Conservation (phyloP, 1,140 invertebrate genomes). For the Parasteatoda tepidariorum region DNA sequence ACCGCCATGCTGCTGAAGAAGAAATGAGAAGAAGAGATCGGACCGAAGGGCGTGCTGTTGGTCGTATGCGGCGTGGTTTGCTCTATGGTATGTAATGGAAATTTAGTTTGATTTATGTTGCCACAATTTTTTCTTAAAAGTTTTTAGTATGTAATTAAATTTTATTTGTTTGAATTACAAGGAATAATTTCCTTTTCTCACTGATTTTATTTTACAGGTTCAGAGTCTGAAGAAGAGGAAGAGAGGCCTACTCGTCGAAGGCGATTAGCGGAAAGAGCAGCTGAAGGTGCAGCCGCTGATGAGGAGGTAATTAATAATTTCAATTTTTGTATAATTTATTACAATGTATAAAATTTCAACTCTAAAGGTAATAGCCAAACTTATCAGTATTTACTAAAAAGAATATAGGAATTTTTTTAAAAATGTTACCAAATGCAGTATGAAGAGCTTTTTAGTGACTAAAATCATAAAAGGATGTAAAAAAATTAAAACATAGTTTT, state of each 20-base stretch:
- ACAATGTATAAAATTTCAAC: background rate
- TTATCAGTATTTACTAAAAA: no score
- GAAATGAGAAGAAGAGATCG: constrained; percentile 87
- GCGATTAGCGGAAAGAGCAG: constrained; percentile 84
- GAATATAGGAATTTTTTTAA: no score
- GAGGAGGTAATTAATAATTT: constrained; percentile 69
- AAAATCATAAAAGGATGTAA: no score
- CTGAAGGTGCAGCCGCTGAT: constrained; percentile 84
- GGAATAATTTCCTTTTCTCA: background rate
- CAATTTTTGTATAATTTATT: background rate
- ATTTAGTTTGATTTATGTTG: background rate
- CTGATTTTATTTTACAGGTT: constrained; percentile 67
- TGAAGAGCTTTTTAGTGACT: no score
- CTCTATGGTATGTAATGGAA: constrained; percentile 58
- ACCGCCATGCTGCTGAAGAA: constrained; percentile 87
- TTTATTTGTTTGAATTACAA: no score
- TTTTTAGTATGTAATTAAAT: background rate
- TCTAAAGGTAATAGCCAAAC: no score
- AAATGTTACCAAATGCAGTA: no score
- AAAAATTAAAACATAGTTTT: no score
- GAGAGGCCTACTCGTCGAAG: constrained; percentile 78
- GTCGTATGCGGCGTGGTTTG: constrained; percentile 78
- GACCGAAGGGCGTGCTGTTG: constrained; percentile 79
- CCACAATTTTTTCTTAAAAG: background rate
- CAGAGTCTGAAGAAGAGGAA: constrained; percentile 76